phyloP scores from a whole-genome alignment of 37 sponge, comb jelly and placozoan species.

The Sycon ciliatum region DNA sequence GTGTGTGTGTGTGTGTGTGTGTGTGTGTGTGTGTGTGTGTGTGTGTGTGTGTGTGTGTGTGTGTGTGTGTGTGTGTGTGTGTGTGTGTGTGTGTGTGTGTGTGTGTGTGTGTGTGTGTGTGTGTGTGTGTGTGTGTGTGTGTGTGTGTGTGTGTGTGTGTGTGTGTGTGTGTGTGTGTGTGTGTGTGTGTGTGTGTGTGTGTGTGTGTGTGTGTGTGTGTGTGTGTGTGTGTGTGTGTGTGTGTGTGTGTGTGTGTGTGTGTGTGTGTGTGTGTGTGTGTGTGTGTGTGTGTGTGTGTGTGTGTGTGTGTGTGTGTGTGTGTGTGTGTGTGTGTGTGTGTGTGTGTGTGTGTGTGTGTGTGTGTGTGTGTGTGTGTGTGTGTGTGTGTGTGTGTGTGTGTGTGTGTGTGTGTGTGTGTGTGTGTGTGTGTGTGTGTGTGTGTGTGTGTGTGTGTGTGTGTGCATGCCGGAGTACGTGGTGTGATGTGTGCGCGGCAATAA shows the following conservation, averaged over 20 bases:
- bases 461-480: neutral
- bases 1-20: slow-evolving; percentile 22
- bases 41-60: slow-evolving; percentile 19
- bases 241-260: slow-evolving; percentile 24
- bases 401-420: slow-evolving; percentile 22
- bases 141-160: slow-evolving; percentile 24
- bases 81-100: slow-evolving; percentile 24
- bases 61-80: slow-evolving; percentile 24
- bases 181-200: slow-evolving; percentile 22
- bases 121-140: slow-evolving; percentile 24
- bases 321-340: slow-evolving; percentile 24
- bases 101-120: slow-evolving; percentile 24
- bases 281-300: slow-evolving; percentile 17
- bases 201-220: slow-evolving; percentile 24
- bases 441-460: slow-evolving; percentile 24
- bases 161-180: slow-evolving; percentile 21
- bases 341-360: slow-evolving; percentile 19
- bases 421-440: slow-evolving; percentile 24
- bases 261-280: slow-evolving; percentile 16
- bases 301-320: slow-evolving; percentile 24
- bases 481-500: no score
- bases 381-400: slow-evolving; percentile 21
- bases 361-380: slow-evolving; percentile 24
- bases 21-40: slow-evolving; percentile 19
- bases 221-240: slow-evolving; percentile 19